Base-by-base conservation (phyloP, 2,113 vertebrate genomes). In the Illadopsis cleaveri region DNA sequence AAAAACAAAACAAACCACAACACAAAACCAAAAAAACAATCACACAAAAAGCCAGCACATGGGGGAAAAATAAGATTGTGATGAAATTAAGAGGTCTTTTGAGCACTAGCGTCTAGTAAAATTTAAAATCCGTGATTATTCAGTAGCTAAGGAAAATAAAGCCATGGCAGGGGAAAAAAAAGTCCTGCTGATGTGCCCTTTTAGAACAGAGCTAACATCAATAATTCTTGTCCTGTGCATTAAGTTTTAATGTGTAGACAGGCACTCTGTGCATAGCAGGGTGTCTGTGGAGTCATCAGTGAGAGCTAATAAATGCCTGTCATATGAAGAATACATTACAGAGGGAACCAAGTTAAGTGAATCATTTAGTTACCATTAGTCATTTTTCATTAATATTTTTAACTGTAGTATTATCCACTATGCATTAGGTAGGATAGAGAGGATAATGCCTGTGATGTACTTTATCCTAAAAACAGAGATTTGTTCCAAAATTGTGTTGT, bases 361-460 rank as follows among this genome's bases (percentile, higher is more conserved):
- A 92, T 95, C 81, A 88, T 92, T 97, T 95, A 85, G 73, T 91
- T 92, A 88, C 69, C 71, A 48, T 93, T 96, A 94, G 90, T 91
- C 60, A 92, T 94, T 96, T 93, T 90, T 96, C 95, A 94, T 96
- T 97, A 96, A 92, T 90, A 72, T 90, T 93, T 97, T 92, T 92
- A 83, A 84, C 72, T 48, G 68, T 78, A 62, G 47, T 91, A 56
- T 92, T 97, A 95, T 62, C 50, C 47, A 24, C 54, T 85, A 4
- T 0, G 7, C 79, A 70, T 88, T 86, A 89, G 35, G 65, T 83
- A 92, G 88, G 64, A 77, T 88, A 60, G 44, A 79, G 47, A 23
- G 70, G 45, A 83, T 93, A 89, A 90, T 60, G 56, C 76, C 44
- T 19, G 10, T 54, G 28, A 53, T 81, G 64, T 75, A 31, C 37